These are phyloP conservation scores for Oriolus oriolus DNA, from an alignment of 2,113 vertebrate species.

Conservation along the genomic window DNA sequence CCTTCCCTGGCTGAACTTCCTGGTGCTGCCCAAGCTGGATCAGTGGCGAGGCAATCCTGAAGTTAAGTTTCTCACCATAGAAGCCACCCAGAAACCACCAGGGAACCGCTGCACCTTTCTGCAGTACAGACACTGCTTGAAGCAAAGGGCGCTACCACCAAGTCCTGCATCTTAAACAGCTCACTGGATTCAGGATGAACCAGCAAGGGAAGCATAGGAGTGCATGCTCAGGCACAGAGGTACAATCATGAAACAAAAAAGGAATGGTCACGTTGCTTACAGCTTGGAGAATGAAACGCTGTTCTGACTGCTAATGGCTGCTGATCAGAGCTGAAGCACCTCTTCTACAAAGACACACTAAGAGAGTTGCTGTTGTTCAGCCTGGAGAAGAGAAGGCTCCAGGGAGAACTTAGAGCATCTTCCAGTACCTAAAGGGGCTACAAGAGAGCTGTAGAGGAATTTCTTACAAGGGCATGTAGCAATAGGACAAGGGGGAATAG, in stretches of 20 bases:
- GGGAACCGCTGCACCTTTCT: neutral
- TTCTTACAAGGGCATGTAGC: neutral
- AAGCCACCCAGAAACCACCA: neutral
- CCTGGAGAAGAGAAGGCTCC: neutral
- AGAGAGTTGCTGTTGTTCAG: neutral
- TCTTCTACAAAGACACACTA: neutral
- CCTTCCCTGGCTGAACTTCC: neutral
- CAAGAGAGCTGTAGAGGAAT: neutral
- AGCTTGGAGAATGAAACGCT: neutral
- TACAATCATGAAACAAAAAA: neutral
- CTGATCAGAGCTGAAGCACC: neutral
- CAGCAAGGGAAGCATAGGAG: neutral
- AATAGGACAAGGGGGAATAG: neutral
- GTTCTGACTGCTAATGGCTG: neutral
- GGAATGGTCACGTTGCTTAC: neutral
- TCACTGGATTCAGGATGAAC: neutral
- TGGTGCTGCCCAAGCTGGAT: neutral
- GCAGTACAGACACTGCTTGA: neutral
- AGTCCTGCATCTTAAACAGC: neutral
- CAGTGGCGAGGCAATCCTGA: rapidly evolving
- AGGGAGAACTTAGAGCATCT: neutral
- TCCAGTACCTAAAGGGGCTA: neutral
- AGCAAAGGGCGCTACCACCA: neutral
- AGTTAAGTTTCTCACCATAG: neutral
- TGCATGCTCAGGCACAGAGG: rapidly evolving